phyloP scores from a whole-genome alignment of 2,888 invertebrate genomes.

The Lycia hirtaria region DNA sequence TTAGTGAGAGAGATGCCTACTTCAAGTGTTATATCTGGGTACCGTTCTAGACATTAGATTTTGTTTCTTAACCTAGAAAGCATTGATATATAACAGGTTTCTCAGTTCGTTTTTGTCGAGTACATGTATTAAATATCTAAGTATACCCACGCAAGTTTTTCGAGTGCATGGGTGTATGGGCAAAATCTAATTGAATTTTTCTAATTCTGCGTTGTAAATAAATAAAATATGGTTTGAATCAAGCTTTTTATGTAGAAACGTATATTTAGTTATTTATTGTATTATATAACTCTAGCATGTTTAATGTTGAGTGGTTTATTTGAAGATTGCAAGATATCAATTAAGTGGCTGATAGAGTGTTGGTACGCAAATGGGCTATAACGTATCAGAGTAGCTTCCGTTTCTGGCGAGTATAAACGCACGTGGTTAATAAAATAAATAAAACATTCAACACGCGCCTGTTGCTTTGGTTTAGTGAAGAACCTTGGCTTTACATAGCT shows the following conservation, averaged over 20 bases:
- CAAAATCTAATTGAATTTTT: too few relatives aligned
- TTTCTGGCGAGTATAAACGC: slow-evolving; percentile 59
- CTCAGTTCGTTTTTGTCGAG: slow-evolving; percentile 11
- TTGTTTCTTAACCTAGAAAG: neutral
- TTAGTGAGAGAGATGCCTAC: neutral
- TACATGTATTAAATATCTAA: slow-evolving; percentile 9
- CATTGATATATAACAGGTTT: slow-evolving; percentile 2
- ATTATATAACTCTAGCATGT: neutral
- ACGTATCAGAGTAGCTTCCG: slow-evolving; percentile 59
- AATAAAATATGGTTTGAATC: too few relatives aligned
- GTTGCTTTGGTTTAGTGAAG: slow-evolving; percentile 53
- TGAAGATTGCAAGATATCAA: slow-evolving; percentile 10
- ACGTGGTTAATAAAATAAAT: slow-evolving; percentile 74
- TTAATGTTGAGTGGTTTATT: slow-evolving; percentile 4
- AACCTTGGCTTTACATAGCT: slow-evolving; percentile 62
- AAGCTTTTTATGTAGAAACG: too few relatives aligned
- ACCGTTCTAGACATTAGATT: neutral
- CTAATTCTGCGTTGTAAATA: too few relatives aligned
- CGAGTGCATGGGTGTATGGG: neutral
- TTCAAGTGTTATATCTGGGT: neutral
- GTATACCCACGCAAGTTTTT: slow-evolving; percentile 6
- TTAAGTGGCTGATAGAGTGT: slow-evolving; percentile 42
- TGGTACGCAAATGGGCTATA: slow-evolving; percentile 52
- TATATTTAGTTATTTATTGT: too few relatives aligned
- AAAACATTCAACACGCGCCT: slow-evolving; percentile 65